Evolutionary conservation across 2,113 vertebrate genomes (phyloP), one percentile per base, ranked within the genome.

Genomic region (Ptilorrhoa leucosticta): DNA sequence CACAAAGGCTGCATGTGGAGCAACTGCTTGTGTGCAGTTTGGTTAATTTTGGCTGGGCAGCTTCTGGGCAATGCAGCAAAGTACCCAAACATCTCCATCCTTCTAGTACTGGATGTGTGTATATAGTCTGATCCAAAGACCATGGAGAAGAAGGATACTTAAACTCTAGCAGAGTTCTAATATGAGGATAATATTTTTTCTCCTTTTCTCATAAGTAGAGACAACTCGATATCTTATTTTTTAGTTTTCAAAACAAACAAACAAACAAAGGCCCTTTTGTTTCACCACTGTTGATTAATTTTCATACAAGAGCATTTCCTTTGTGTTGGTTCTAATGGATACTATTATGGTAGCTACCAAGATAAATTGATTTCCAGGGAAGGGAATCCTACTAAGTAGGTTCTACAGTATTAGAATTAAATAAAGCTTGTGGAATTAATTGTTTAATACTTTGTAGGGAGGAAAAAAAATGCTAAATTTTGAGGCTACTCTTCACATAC

Each of bases 351-450:
- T 79, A 90, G 57, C 54, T 70, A 40, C 35, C 47, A 87, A 39
- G 81, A 89, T 58, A 83, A 86, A 50, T 75, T 95, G 70, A 96
- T 83, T 86, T 21, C 58, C 66, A 94, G 88, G 57, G 51, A 86
- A 95, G 89, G 33, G 35, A 47, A 83, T 27, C 70, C 85, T 68
- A 53, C 63, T 73, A 75, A 54, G 39, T 78, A 80, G 51, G 9
- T 76, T 48, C 39, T 79, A 75, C 37, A 90, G 57, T 91, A 82
- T 65, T 71, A 69, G 40, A 96, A 53, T 93, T 94, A 97, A 92
- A 60, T 24, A 75, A 90, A 82, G n/a, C 42, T 95, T 58, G 30
- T 86, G 63, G 61, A 54, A 87, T 94, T 88, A 93, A 51, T 95
- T 90, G 31, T 80, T 66, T 61, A 40, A 28, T 44, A 47, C 30